phyloP scores from a whole-genome alignment of 2,797 vertebrate genomes.

The Heteromormyrus szaboi region DNA sequence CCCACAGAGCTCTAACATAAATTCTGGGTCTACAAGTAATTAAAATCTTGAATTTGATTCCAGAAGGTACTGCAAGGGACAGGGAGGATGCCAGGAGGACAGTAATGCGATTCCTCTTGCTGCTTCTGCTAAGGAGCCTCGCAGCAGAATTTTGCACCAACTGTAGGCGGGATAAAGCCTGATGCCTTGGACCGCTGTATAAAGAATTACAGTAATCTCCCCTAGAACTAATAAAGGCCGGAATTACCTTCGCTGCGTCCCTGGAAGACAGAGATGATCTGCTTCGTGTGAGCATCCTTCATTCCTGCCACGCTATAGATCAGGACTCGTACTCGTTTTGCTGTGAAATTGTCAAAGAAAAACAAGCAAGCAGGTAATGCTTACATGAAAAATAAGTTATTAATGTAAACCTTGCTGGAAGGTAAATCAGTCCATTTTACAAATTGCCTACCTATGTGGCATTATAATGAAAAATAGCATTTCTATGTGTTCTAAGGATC shows the following conservation, averaged over 20 bases:
- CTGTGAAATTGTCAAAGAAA: background rate
- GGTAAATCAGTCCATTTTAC: background rate
- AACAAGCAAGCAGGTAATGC: background rate
- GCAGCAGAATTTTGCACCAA: background rate
- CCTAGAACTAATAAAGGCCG: background rate
- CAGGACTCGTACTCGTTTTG: background rate
- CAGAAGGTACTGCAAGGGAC: background rate
- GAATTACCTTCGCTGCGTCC: background rate
- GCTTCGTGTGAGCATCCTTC: background rate
- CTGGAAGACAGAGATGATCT: background rate
- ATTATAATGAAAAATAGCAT: background rate
- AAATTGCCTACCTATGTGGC: background rate
- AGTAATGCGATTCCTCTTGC: background rate
- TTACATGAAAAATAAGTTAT: background rate
- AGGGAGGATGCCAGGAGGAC: background rate
- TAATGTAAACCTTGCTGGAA: background rate
- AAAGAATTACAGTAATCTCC: background rate
- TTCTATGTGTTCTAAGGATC: background rate
- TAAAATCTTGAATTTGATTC: slow-evolving; percentile 6
- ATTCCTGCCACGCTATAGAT: background rate
- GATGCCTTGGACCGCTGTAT: background rate
- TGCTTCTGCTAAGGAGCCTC: background rate
- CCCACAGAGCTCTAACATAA: background rate
- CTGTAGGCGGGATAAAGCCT: background rate
- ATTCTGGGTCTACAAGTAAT: background rate